Percentiles rank a stretch among this genome's conserved stretches.
phyloP scores from a whole-genome alignment of 2,888 invertebrate species.

The Leptinotarsa haldemani region DNA sequence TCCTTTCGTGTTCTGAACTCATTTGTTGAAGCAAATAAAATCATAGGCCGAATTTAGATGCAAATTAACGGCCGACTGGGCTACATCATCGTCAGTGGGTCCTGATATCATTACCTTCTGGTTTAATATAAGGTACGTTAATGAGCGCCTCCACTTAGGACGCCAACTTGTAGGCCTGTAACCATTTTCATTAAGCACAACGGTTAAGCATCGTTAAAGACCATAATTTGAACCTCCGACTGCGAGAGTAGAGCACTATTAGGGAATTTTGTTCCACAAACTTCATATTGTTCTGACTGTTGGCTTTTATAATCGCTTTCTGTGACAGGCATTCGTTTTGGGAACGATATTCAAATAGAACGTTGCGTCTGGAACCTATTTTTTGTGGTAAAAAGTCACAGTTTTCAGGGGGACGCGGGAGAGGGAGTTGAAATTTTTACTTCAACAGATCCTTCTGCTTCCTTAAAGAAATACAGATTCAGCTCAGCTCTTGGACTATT shows the following conservation, averaged over 20 bases:
- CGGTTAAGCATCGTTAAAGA: not conserved
- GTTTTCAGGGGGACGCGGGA: too few species aligned
- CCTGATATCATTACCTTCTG: conserved; percentile 7
- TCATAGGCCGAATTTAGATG: not conserved
- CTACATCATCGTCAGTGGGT: not conserved
- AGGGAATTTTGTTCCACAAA: not conserved
- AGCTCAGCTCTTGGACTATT: not conserved
- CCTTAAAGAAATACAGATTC: too few species aligned
- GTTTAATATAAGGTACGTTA: conserved; percentile 7
- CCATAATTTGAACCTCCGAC: conserved; percentile 4
- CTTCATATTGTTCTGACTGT: not conserved
- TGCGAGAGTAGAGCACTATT: not conserved
- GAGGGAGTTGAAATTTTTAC: too few species aligned
- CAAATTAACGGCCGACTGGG: not conserved
- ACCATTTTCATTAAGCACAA: conserved; percentile 8
- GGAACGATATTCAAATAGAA: not conserved
- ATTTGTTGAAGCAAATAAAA: not conserved
- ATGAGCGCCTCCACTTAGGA: not conserved
- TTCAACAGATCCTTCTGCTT: too few species aligned
- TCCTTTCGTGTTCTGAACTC: not conserved
- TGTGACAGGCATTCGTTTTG: not conserved
- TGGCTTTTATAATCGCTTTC: not conserved
- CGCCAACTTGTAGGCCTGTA: not conserved
- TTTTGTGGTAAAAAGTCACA: too few species aligned
- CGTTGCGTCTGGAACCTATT: too few species aligned